A percentile compares a stretch with the other conserved stretches of the same genome.
These are phyloP conservation scores for Amphiprion clarkii DNA, from an alignment of 2,797 vertebrate species.

Conservation along the genomic window DNA sequence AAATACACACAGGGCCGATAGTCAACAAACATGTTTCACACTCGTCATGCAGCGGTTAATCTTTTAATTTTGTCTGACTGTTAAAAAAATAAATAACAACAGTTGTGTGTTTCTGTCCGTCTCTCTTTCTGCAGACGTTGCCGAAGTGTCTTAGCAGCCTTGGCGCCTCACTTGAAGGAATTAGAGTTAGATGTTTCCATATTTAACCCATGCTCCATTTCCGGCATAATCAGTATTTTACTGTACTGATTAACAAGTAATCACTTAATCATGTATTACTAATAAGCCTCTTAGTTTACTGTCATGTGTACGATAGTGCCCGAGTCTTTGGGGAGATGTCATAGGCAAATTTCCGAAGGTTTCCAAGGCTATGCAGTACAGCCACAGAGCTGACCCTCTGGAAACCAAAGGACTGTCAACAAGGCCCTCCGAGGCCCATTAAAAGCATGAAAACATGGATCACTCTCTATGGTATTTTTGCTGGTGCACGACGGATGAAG, in stretches of 20 bases:
- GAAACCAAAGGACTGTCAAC: slow-evolving; percentile 76
- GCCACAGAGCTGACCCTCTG: slow-evolving; percentile 77
- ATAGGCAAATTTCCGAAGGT: slow-evolving; percentile 73
- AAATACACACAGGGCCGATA: slow-evolving; percentile 31
- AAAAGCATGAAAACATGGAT: slow-evolving; percentile 85
- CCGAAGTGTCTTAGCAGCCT: slow-evolving; percentile 50
- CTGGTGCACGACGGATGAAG: slow-evolving; percentile 77
- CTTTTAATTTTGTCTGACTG: slow-evolving; percentile 67
- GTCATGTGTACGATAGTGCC: slow-evolving; percentile 63
- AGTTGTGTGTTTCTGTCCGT: slow-evolving; percentile 31
- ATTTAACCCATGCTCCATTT: slow-evolving; percentile 77
- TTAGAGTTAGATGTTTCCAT: slow-evolving; percentile 70
- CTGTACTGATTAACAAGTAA: slow-evolving; percentile 79
- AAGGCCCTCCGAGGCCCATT: slow-evolving; percentile 81
- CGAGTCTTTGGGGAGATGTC: slow-evolving; percentile 72
- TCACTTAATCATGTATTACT: slow-evolving; percentile 83
- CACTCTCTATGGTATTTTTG: slow-evolving; percentile 75
- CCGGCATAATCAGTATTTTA: slow-evolving; percentile 76
- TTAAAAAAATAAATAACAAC: slow-evolving; percentile 38
- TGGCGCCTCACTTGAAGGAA: slow-evolving; percentile 64
- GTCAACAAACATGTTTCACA: slow-evolving; percentile 76
- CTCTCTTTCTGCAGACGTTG: slow-evolving; percentile 55
- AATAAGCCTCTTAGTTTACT: slow-evolving; percentile 83
- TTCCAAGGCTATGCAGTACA: slow-evolving; percentile 67
- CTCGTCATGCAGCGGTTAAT: slow-evolving; percentile 70